Conservation (phyloP, 2,797 vertebrate genomes). For the Masticophis lateralis region DNA sequence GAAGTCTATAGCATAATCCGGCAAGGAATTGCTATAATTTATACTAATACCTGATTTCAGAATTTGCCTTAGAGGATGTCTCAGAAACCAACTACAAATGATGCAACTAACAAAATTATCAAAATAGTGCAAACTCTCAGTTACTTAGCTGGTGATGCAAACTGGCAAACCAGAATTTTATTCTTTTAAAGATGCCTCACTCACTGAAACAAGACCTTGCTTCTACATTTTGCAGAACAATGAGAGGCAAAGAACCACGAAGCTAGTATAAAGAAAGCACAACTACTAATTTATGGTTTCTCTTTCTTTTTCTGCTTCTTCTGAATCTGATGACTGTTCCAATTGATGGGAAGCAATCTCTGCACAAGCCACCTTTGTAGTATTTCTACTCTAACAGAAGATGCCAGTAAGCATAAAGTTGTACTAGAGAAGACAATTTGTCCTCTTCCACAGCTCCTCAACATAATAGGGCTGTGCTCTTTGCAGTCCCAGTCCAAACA, state of each 20-base stretch:
- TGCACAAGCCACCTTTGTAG: no score
- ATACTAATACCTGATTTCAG: conserved; percentile 75
- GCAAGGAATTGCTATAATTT: conserved; percentile 76
- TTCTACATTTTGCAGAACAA: conserved; percentile 43
- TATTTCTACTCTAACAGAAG: no score
- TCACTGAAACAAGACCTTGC: conserved; percentile 39
- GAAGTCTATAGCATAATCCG: conserved; percentile 78
- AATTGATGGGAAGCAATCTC: neutral
- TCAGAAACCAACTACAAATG: conserved; percentile 65
- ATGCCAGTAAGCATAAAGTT: no score
- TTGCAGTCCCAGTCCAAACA: neutral
- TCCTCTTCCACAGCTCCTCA: neutral
- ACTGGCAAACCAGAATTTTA: conserved; percentile 61
- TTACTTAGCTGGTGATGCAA: conserved; percentile 71
- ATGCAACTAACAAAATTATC: conserved; percentile 77
- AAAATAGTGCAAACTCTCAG: conserved; percentile 72
- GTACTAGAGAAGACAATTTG: neutral
- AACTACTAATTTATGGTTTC: neutral
- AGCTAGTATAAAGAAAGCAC: conserved; percentile 30
- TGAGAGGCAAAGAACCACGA: conserved; percentile 40
- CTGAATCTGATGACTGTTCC: neutral
- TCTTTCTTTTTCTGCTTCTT: neutral
- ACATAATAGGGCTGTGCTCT: neutral
- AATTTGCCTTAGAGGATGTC: conserved; percentile 70
- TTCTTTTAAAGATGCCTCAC: conserved; percentile 45